These are phyloP conservation scores for Cercopithecus mona DNA, from an alignment of 2,113 vertebrate species.

Conservation along the genomic window DNA sequence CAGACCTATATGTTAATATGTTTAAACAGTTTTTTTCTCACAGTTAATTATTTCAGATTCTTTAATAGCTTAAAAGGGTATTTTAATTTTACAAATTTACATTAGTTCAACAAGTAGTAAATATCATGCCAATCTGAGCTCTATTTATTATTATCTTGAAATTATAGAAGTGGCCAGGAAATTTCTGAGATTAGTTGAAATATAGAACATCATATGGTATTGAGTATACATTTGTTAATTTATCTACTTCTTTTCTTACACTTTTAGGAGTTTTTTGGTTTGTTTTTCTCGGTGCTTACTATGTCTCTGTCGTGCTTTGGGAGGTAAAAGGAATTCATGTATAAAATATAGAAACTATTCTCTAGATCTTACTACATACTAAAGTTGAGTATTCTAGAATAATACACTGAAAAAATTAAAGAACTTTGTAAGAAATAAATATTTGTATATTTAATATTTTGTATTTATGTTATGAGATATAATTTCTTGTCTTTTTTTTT, in stretches of 20 bases:
- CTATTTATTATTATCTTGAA: not conserved
- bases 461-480: not conserved
- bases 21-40: not conserved
- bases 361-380: not conserved
- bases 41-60: not conserved
- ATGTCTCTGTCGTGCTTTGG: not conserved
- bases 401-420: not conserved
- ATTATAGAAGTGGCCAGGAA: not conserved
- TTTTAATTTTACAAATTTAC: not conserved
- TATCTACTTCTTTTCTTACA: not conserved
- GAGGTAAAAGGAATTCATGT: not conserved
- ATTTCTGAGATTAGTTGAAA: not conserved
- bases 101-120: not conserved
- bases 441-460: not conserved
- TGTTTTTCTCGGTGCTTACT: not conserved
- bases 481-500: not conserved
- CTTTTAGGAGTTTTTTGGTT: not conserved
- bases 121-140: not conserved
- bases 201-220: not conserved
- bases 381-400: not conserved
- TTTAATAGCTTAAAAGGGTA: not conserved
- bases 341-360: not conserved
- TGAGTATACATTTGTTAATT: not conserved
- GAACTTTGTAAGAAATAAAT: not conserved
- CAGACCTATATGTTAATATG: not conserved